phyloP scores from a whole-genome alignment of 2,888 invertebrate genomes.

The Clitarchus hookeri region DNA sequence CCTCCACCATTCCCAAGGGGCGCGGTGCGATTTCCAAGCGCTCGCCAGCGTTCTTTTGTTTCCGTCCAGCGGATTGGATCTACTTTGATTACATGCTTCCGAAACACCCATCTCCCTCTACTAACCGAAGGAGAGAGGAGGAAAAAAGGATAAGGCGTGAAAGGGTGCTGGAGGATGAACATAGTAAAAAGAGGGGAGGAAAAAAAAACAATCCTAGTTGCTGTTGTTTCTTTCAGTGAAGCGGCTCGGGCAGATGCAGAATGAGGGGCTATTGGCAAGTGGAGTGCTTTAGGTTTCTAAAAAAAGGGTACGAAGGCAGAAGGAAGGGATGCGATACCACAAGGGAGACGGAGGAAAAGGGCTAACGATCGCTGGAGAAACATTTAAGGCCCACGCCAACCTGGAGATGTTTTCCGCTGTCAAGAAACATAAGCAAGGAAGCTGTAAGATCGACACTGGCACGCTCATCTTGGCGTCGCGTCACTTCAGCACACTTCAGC shows the following conservation, averaged over 20 bases:
- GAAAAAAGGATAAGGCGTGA: background rate
- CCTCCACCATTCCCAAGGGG: too few relatives aligned
- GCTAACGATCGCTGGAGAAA: slow-evolving; percentile 21
- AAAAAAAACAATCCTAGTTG: background rate
- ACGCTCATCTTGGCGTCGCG: too few relatives aligned
- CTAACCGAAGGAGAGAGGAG: background rate
- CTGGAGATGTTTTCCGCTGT: background rate
- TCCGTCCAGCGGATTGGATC: slow-evolving; percentile 3
- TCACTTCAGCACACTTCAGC: too few relatives aligned
- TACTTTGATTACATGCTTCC: slow-evolving; percentile 16
- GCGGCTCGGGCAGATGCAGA: too few relatives aligned
- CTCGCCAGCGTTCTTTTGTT: background rate
- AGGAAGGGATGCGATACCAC: background rate
- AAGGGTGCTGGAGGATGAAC: background rate
- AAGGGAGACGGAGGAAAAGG: background rate
- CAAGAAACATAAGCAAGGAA: too few relatives aligned
- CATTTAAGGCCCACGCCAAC: background rate
- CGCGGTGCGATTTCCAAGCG: too few relatives aligned
- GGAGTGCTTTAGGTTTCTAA: background rate
- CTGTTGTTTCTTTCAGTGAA: background rate
- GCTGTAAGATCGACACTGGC: too few relatives aligned
- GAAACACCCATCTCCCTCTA: background rate
- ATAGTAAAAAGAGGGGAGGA: background rate
- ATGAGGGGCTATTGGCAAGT: background rate
- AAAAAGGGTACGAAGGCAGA: background rate